These are phyloP conservation scores for Agrochola lota DNA, from an alignment of 2,888 invertebrate genomes.

Conservation along the genomic window DNA sequence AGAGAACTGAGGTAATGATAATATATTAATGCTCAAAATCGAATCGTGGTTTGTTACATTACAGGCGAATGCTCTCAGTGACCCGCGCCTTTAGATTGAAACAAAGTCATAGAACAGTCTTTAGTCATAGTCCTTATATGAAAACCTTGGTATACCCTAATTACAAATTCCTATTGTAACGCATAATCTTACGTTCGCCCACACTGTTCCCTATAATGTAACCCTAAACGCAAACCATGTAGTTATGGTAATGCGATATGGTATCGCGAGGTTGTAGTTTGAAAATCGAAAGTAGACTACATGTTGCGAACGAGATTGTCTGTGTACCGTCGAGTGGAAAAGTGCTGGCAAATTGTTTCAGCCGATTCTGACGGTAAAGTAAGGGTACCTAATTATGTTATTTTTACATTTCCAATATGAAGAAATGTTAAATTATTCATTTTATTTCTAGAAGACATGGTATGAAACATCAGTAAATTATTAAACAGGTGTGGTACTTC, in stretches of 20 bases:
- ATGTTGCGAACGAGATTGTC: conserved; percentile 75
- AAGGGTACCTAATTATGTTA: background rate
- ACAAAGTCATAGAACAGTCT: background rate
- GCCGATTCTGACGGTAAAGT: background rate
- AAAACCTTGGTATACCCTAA: conserved; percentile 41
- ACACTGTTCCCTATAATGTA: conserved; percentile 51
- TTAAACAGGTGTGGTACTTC: background rate
- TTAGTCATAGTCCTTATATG: background rate
- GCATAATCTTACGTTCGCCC: conserved; percentile 50
- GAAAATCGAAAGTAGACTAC: conserved; percentile 86
- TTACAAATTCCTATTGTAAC: conserved; percentile 46
- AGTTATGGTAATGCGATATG: conserved; percentile 79
- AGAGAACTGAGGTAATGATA: too few relatives aligned
- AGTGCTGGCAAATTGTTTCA: conserved; percentile 45
- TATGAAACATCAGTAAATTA: background rate
- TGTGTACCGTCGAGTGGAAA: conserved; percentile 64
- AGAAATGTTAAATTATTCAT: background rate
- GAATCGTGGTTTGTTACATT: too few relatives aligned
- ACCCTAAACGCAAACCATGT: conserved; percentile 71
- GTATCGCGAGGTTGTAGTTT: conserved; percentile 75
- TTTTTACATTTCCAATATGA: background rate
- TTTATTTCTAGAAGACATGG: too few relatives aligned
- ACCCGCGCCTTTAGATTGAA: background rate
- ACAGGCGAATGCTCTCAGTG: too few relatives aligned
- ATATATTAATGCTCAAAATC: too few relatives aligned